Evolutionary conservation across 1,140 invertebrate species (phyloP).

Genomic region (Bombus haemorrhoidalis): DNA sequence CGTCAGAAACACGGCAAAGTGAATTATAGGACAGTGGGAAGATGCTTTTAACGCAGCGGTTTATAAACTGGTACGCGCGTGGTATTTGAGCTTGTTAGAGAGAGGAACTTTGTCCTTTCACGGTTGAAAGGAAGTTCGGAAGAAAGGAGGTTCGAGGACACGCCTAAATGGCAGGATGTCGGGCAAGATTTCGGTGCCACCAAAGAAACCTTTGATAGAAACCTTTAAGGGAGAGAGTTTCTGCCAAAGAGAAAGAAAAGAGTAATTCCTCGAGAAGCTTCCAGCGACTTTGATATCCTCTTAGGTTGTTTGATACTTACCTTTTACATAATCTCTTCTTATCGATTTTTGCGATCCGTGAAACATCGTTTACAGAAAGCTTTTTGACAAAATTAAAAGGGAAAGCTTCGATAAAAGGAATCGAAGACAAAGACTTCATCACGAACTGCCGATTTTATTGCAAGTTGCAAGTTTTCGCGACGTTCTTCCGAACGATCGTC

Average conservation of each 20-base stretch:
- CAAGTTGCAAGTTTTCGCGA: too few species aligned
- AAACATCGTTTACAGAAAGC: not conserved
- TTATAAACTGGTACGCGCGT: not conserved
- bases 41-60: not conserved
- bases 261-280: constrained; percentile 6
- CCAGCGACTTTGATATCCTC: constrained; percentile 15
- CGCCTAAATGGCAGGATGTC: constrained; percentile 27
- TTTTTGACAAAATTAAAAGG: not conserved
- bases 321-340: not conserved
- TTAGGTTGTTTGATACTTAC: not conserved
- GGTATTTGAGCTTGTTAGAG: constrained; percentile 25
- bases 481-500: too few species aligned
- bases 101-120: constrained; percentile 36
- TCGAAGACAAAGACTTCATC: too few species aligned
- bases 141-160: constrained; percentile 33
- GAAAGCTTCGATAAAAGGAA: not conserved
- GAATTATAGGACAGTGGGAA: not conserved
- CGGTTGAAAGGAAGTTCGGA: constrained; percentile 24
- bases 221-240: too few species aligned
- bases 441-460: too few species aligned
- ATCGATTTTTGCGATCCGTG: not conserved
- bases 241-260: not conserved
- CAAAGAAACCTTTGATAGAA: constrained; percentile 4
- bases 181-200: constrained; percentile 24
- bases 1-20: not conserved